A percentile compares a stretch with the other conserved stretches of the same genome.
phyloP scores from a whole-genome alignment of 1,140 invertebrate genomes.

The Diorhabda sublineata region DNA sequence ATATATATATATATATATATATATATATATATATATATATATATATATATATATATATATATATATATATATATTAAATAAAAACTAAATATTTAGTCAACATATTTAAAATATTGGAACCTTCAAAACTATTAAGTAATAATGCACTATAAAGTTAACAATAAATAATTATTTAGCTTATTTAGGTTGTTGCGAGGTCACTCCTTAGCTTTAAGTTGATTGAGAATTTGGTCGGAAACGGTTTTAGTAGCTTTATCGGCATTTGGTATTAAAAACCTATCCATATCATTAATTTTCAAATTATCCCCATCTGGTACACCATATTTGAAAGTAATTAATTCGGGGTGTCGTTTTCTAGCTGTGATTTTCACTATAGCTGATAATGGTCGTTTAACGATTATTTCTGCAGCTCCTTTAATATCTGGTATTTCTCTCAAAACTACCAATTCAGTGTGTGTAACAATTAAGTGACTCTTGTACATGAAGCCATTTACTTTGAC shows the following conservation, averaged over 20 bases:
- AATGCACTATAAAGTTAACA: not conserved
- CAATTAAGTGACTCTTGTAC: constrained; percentile 79
- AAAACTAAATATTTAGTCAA: too few species aligned
- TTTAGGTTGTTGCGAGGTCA: constrained; percentile 13
- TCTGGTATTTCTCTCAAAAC: constrained; percentile 78
- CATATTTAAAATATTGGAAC: too few species aligned
- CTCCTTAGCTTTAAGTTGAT: constrained; percentile 49
- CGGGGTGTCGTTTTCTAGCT: constrained; percentile 87
- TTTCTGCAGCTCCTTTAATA: constrained; percentile 71
- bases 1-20: too few species aligned
- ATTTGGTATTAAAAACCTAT: constrained; percentile 87
- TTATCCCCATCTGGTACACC: constrained; percentile 72
- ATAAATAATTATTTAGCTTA: not conserved
- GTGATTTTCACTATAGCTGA: constrained; percentile 93
- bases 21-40: too few species aligned
- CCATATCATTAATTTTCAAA: constrained; percentile 77
- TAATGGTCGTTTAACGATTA: constrained; percentile 79
- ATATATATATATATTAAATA: too few species aligned
- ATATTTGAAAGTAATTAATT: constrained; percentile 95
- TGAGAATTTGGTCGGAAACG: constrained; percentile 66
- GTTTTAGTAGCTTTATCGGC: constrained; percentile 85
- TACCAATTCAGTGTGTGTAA: constrained; percentile 85
- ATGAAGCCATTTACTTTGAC: constrained; percentile 82
- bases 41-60: too few species aligned
- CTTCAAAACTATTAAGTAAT: not conserved